Percentiles rank a stretch among this genome's conserved stretches.
Conservation (phyloP, 1,140 invertebrate genomes). For the Eulimnadia texana region DNA sequence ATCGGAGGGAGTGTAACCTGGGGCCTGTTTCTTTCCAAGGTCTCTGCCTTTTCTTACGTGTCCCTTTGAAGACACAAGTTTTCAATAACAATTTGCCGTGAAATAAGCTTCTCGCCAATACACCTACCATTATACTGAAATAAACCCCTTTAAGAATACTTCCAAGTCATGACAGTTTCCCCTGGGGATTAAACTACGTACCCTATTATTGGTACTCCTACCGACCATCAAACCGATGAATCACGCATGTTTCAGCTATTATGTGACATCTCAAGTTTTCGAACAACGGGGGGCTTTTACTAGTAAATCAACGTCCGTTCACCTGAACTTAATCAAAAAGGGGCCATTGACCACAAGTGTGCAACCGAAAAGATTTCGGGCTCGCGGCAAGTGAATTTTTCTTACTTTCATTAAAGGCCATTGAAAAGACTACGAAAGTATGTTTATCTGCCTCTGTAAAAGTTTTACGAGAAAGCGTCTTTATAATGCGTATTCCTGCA, state of each 20-base stretch:
- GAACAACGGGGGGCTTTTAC: not conserved
- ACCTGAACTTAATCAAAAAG: not conserved
- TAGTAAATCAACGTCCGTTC: not conserved
- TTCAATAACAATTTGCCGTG: not conserved
- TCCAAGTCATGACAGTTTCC: not conserved
- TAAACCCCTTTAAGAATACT: not conserved
- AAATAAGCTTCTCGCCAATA: not conserved
- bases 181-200: not conserved
- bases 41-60: not conserved
- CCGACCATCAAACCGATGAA: not conserved
- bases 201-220: not conserved
- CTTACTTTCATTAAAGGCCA: not conserved
- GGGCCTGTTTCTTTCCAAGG: not conserved
- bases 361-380: not conserved
- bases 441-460: no score
- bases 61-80: not conserved
- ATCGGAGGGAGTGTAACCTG: not conserved
- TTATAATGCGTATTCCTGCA: no score
- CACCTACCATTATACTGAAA: not conserved
- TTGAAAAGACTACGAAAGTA: no score
- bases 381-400: not conserved
- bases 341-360: not conserved
- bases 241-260: not conserved
- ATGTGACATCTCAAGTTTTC: not conserved
- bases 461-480: no score